Percentiles rank a stretch among this genome's conserved stretches.
These are phyloP conservation scores for Psammodynastes pulverulentus DNA, from an alignment of 2,113 vertebrate species.

Conservation along the genomic window DNA sequence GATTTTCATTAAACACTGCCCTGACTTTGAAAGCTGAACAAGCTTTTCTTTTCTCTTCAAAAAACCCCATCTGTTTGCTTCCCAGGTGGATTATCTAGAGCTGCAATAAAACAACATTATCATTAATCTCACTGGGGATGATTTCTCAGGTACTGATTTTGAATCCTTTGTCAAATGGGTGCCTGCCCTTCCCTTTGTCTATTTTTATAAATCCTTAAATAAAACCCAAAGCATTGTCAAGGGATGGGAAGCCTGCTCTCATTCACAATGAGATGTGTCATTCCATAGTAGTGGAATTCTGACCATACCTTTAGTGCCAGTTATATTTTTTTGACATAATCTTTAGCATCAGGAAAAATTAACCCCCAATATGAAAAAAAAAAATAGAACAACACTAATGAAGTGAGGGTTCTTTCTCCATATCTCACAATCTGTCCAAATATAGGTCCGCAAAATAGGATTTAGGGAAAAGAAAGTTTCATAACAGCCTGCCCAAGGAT, in stretches of 20 bases:
- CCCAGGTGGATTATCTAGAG: slow-evolving; percentile 38
- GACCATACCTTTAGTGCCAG: slow-evolving; percentile 49
- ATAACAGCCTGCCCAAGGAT: not conserved
- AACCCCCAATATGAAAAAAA: slow-evolving; percentile 40
- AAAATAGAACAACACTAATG: not conserved
- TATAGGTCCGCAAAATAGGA: not conserved
- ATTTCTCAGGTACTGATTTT: not conserved
- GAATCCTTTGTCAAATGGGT: slow-evolving; percentile 38
- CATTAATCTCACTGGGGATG: slow-evolving; percentile 40
- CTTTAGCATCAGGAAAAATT: slow-evolving; percentile 51
- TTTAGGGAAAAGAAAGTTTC: not conserved
- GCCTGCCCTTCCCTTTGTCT: slow-evolving; percentile 35
- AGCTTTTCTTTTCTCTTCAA: slow-evolving; percentile 51
- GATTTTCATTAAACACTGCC: slow-evolving; percentile 74
- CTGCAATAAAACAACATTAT: slow-evolving; percentile 54
- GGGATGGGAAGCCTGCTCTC: slow-evolving; percentile 59
- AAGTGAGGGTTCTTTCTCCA: not conserved
- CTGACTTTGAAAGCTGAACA: slow-evolving; percentile 62
- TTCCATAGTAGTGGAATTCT: slow-evolving; percentile 25
- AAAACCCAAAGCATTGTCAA: slow-evolving; percentile 46
- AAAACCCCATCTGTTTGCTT: slow-evolving; percentile 56
- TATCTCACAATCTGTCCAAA: not conserved
- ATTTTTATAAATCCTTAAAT: slow-evolving; percentile 49
- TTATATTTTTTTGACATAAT: slow-evolving; percentile 50
- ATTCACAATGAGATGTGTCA: slow-evolving; percentile 37